These are phyloP conservation scores for Petroica traversi DNA, from an alignment of 2,113 vertebrate genomes.

Conservation along the genomic window DNA sequence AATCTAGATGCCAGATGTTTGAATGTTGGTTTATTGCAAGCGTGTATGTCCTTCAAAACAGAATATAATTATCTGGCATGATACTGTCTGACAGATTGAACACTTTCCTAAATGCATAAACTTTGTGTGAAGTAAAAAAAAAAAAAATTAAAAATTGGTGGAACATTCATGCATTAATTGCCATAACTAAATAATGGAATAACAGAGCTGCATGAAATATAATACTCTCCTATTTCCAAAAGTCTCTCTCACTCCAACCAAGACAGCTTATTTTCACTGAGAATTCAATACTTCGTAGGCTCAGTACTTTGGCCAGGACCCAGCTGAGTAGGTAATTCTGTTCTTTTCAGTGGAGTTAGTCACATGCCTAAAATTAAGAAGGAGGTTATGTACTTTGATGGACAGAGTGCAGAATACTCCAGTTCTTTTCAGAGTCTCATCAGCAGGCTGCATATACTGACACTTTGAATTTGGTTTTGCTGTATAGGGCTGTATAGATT, in stretches of 20 bases:
- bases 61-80: background rate
- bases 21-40: background rate
- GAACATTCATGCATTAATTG: background rate
- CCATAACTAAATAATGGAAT: background rate
- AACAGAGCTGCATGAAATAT: background rate
- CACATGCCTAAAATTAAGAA: background rate
- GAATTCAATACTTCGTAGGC: background rate
- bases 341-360: background rate
- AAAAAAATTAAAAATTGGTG: background rate
- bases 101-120: background rate
- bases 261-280: background rate
- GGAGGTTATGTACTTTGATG: background rate
- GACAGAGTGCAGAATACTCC: background rate
- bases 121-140: background rate
- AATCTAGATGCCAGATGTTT: background rate
- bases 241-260: background rate
- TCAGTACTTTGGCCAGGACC: background rate
- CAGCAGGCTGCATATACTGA: background rate
- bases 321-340: background rate
- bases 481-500: background rate
- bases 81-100: background rate
- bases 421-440: background rate
- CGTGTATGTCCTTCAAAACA: background rate
- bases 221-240: background rate
- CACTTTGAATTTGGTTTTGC: background rate